Percentiles rank a stretch among this genome's conserved stretches.
phyloP scores from a whole-genome alignment of 2,888 invertebrate species.

The Apotomis turbidana region DNA sequence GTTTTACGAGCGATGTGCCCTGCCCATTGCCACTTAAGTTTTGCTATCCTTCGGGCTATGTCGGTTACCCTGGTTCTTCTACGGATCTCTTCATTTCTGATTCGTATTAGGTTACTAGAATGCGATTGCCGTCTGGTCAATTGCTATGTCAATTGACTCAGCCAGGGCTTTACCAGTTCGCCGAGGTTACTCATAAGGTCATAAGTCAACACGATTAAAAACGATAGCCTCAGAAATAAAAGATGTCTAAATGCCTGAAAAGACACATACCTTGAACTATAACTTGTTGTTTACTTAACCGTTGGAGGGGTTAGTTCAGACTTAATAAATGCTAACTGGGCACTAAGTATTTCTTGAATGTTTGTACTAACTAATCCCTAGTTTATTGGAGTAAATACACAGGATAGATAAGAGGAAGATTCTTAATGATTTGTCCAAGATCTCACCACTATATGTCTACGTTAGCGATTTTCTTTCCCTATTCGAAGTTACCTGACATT shows the following conservation, averaged over 20 bases:
- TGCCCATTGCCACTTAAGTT: too few relatives aligned
- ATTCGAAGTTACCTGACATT: too few relatives aligned
- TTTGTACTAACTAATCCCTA: slow-evolving; percentile 7
- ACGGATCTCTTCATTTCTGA: too few relatives aligned
- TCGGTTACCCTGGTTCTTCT: too few relatives aligned
- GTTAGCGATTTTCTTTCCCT: too few relatives aligned
- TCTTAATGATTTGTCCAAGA: too few relatives aligned
- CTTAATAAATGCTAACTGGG: not conserved
- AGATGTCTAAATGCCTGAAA: not conserved
- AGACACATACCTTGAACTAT: slow-evolving; percentile 1
- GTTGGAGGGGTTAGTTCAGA: not conserved
- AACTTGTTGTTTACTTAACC: slow-evolving; percentile 10
- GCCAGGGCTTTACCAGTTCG: not conserved
- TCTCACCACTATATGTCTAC: too few relatives aligned
- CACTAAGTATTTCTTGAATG: slow-evolving; percentile 12
- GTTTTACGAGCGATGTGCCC: too few relatives aligned
- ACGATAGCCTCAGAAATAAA: slow-evolving; percentile 2
- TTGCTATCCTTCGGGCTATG: too few relatives aligned
- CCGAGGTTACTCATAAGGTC: not conserved
- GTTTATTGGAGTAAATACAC: slow-evolving; percentile 10
- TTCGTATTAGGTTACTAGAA: not conserved
- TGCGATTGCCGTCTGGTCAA: slow-evolving; percentile 7
- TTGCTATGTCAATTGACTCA: slow-evolving; percentile 2
- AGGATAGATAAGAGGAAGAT: too few relatives aligned
- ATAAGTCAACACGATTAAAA: slow-evolving; percentile 10